Conservation (phyloP, 2,797 vertebrate genomes). For the Eulemur albifrons region DNA sequence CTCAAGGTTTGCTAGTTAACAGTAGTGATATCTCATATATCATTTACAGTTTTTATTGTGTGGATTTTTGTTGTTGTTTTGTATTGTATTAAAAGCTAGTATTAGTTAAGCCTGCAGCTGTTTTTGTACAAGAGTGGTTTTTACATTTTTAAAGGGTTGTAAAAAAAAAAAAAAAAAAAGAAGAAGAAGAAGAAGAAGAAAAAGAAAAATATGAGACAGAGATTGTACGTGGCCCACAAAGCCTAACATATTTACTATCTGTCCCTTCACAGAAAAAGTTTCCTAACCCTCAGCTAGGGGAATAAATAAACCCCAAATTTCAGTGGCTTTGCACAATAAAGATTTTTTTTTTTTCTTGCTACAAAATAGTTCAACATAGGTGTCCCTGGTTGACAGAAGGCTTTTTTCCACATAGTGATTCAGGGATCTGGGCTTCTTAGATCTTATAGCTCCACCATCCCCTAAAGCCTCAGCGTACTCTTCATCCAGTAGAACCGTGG, state of each 20-base stretch:
- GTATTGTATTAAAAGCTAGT: neutral
- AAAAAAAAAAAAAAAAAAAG: neutral
- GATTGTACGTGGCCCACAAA: neutral
- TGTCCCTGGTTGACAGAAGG: neutral
- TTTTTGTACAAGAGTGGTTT: slow-evolving; percentile 22
- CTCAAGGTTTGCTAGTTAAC: neutral
- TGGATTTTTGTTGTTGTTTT: neutral
- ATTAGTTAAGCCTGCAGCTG: neutral
- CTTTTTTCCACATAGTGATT: neutral
- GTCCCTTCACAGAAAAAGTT: neutral
- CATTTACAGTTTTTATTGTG: neutral
- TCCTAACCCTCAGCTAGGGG: neutral
- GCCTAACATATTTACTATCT: neutral
- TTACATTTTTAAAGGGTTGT: neutral
- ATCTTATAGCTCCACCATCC: neutral
- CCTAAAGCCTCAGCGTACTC: neutral
- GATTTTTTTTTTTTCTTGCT: neutral
- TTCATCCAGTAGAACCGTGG: neutral
- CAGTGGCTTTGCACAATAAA: neutral
- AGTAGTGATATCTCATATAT: neutral
- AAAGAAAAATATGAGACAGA: neutral
- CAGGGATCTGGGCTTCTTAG: neutral
- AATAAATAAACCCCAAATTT: neutral
- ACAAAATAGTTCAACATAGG: neutral
- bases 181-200: neutral